Conservation (phyloP, 2,888 invertebrate species). For the Orthosia gothica region DNA sequence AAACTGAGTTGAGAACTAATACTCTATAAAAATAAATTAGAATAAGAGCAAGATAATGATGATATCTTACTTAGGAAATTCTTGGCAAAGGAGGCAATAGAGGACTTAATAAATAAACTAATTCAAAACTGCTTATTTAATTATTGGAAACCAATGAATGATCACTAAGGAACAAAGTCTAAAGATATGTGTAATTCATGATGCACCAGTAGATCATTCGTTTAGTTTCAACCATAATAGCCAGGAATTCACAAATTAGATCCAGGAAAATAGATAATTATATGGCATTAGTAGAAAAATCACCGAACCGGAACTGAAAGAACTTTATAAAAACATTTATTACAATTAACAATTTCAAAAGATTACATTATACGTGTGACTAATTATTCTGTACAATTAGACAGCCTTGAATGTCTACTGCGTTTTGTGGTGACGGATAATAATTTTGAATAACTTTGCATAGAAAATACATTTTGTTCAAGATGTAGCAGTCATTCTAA, state of each 20-base stretch:
- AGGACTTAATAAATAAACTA: too few species aligned
- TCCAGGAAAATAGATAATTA: slow-evolving; percentile 20
- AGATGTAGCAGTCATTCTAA: slow-evolving; percentile 55
- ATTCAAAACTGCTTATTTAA: too few species aligned
- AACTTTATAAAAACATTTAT: slow-evolving; percentile 28
- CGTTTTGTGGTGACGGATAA: slow-evolving; percentile 56
- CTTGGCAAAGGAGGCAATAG: too few species aligned
- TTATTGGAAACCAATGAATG: neutral
- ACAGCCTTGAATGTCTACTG: slow-evolving; percentile 68
- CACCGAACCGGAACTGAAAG: slow-evolving; percentile 22
- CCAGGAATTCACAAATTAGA: slow-evolving; percentile 13
- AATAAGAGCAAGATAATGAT: too few species aligned
- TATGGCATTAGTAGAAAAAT: slow-evolving; percentile 19
- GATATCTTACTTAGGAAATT: too few species aligned
- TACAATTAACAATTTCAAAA: slow-evolving; percentile 42
- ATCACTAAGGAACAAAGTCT: neutral
- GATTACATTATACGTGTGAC: slow-evolving; percentile 34
- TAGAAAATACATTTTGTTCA: slow-evolving; percentile 62
- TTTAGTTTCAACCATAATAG: slow-evolving; percentile 1
- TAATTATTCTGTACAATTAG: slow-evolving; percentile 55
- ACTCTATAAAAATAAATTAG: too few species aligned
- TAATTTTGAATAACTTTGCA: slow-evolving; percentile 68
- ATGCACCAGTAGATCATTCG: neutral
- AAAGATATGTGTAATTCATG: neutral
- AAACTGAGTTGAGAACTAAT: too few species aligned